Evolutionary conservation across 2,888 invertebrate species (phyloP), one percentile per base, ranked within the genome.

Genomic region (Ophonus ardosiacus): DNA sequence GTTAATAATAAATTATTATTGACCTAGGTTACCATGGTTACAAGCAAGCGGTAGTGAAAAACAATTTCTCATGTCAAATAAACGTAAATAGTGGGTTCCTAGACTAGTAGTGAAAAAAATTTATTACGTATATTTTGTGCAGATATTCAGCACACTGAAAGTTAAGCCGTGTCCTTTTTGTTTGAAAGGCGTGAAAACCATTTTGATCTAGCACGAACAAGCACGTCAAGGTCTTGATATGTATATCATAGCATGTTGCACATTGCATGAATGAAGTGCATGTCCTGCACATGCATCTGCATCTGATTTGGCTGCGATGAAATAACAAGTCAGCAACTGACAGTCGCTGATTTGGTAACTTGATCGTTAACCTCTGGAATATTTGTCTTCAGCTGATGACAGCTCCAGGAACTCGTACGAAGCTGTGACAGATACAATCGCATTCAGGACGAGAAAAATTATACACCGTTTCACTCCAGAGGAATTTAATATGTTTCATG

Each of bases 341-440:
- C 71, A 74, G 71, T 74, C 17, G 71, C 71, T 74, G 71, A 74
- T 74, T 74, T 74, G 71, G 71, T 74, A 74, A 74, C 71, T 43
- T 74, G 71, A 74, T 74, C 71, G 71, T 74, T 74, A 74, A 74
- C 71, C 71, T 74, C 43, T 15, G 40, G 43, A 43, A 74, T 38
- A 74, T 74, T 74, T 74, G 71, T 74, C 71, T 74, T 74, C 71
- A 3, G 71, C 6, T 74, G 71, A 74, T 74, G 71, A 74, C 71
- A 74, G 71, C 17, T 74, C 40, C 71, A 74, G 43, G 71, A 74
- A 74, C 43, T 74, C 24, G 15, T 7, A 7, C 68, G 7, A 13
- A 68, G 15, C 18, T 15, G 71, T 74, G 71, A 74, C 71, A 43
- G 71, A 74, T 43, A 43, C 71, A 74, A 74, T 74, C 43, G 40